A percentile compares a stretch with the other conserved stretches of the same genome.
Evolutionary conservation across 2,113 vertebrate genomes (phyloP).

Genomic region (Pseudorectes ferrugineus): DNA sequence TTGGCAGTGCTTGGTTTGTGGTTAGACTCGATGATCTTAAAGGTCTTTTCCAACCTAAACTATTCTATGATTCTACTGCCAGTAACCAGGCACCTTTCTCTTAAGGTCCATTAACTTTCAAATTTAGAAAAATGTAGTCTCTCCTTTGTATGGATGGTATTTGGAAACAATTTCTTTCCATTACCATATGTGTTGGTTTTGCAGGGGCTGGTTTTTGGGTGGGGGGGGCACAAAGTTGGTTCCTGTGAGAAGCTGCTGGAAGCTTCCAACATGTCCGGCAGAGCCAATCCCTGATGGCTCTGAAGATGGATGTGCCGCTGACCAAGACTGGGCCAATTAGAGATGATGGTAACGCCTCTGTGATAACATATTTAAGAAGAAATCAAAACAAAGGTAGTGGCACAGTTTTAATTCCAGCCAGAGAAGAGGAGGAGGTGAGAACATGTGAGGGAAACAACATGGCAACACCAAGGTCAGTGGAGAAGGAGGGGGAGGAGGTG

Average conservation of each 20-base stretch:
- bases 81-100: background rate
- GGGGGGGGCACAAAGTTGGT: background rate
- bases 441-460: background rate
- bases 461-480: background rate
- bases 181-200: background rate
- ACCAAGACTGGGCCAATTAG: background rate
- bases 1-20: background rate
- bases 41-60: background rate
- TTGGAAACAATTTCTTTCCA: background rate
- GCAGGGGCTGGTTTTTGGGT: background rate
- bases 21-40: background rate
- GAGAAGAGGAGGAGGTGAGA: background rate
- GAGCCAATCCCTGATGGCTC: background rate
- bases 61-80: background rate
- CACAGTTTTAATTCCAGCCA: background rate
- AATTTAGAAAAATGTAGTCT: background rate
- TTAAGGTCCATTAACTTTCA: background rate
- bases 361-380: background rate
- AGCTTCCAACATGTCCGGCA: background rate
- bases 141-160: background rate
- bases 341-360: background rate
- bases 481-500: background rate
- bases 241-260: background rate
- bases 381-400: background rate
- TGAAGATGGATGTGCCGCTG: background rate